Evolutionary conservation across 2,113 vertebrate genomes (phyloP).

Genomic region (Coracopsis vasa): DNA sequence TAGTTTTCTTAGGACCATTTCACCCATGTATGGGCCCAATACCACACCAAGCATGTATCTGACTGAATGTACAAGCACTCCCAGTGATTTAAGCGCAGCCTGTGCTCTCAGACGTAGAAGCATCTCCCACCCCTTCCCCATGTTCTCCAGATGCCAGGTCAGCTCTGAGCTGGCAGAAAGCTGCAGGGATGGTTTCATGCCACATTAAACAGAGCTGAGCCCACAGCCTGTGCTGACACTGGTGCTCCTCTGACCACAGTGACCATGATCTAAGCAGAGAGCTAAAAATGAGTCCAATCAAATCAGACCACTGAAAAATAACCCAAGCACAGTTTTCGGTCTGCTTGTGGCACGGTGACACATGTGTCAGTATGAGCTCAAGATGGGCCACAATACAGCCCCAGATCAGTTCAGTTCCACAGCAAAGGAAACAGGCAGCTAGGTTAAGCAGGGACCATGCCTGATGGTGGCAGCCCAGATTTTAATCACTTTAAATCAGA

Average conservation of each 20-base stretch:
- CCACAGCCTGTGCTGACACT: not conserved
- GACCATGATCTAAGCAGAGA: not conserved
- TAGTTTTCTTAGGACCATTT: not conserved
- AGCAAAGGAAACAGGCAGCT: not conserved
- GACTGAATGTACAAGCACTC: not conserved
- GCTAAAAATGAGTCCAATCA: not conserved
- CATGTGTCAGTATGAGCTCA: not conserved
- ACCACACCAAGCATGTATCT: not conserved
- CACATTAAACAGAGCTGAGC: not conserved
- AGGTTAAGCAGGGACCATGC: accelerated
- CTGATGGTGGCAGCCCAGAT: not conserved
- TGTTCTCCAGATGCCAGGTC: not conserved
- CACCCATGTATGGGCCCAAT: not conserved
- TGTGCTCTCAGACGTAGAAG: not conserved
- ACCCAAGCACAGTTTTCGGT: not conserved
- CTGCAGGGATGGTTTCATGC: not conserved
- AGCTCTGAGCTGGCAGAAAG: not conserved
- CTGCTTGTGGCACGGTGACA: accelerated
- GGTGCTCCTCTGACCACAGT: not conserved
- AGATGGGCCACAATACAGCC: not conserved
- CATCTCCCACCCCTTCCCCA: not conserved
- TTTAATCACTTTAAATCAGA: not conserved
- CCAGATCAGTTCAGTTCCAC: not conserved
- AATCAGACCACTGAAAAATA: not conserved
- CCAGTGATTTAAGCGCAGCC: not conserved